Percentiles rank a stretch among this genome's conserved stretches.
These are phyloP conservation scores for Tipula confusa DNA, from an alignment of 2,888 invertebrate species.

Conservation along the genomic window DNA sequence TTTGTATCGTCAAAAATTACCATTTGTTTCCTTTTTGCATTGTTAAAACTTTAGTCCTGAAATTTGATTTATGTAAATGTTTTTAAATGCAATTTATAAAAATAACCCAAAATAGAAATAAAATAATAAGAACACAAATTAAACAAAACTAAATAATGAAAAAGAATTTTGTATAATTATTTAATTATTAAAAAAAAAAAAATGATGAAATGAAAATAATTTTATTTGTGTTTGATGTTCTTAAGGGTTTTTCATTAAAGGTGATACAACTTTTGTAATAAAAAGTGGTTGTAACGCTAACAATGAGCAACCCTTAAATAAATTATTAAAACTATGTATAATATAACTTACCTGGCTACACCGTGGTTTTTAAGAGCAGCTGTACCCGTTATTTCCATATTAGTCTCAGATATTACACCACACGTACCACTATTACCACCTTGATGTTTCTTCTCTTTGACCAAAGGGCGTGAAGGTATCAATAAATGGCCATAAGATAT, in stretches of 20 bases:
- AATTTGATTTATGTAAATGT: conserved; percentile 47
- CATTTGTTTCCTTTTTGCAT: conserved; percentile 80
- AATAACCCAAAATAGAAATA: neutral
- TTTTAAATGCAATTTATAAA: conserved; percentile 10
- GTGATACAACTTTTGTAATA: too few relatives aligned
- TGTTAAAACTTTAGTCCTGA: conserved; percentile 83
- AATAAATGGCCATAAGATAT: conserved; percentile 83
- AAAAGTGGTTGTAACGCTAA: neutral
- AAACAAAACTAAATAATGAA: conserved; percentile 13
- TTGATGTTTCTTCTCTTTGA: conserved; percentile 47
- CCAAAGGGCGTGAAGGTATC: conserved; percentile 63
- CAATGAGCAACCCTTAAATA: neutral
- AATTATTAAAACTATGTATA: neutral
- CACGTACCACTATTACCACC: conserved; percentile 40
- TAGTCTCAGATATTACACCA: conserved; percentile 43
- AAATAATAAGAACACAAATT: neutral
- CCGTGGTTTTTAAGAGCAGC: conserved; percentile 54
- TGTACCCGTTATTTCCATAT: conserved; percentile 49
- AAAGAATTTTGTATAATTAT: neutral
- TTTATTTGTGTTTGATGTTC: neutral
- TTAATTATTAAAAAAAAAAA: neutral
- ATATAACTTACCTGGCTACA: conserved; percentile 53
- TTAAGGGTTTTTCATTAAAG: neutral
- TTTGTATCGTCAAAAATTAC: conserved; percentile 53
- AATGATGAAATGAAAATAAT: conserved; percentile 7